A percentile compares a stretch with the other conserved stretches of the same genome.
Conservation (phyloP, 2,113 vertebrate species). For the Felis catus region F.catus_Fca126_mat1.0 CM031417.1:121156001-121156500, state of each 20-base stretch:
- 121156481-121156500: background rate
- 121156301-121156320: background rate
- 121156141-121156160: background rate
- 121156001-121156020: background rate
- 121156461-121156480: background rate
- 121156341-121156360: background rate
- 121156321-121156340: background rate
- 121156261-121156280: background rate
- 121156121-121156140: background rate
- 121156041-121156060: background rate
- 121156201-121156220: background rate
- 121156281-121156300: background rate
- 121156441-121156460: rapidly evolving
- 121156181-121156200: background rate
- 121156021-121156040: background rate
- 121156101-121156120: background rate
- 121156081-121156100: background rate
- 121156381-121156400: background rate
- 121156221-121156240: background rate
- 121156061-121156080: background rate
- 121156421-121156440: background rate
- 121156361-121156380: background rate
- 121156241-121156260: rapidly evolving
- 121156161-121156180: background rate
- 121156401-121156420: rapidly evolving